These are phyloP conservation scores for Cyclargus thomasi DNA, from an alignment of 1,140 invertebrate genomes.

Conservation along the genomic window DNA sequence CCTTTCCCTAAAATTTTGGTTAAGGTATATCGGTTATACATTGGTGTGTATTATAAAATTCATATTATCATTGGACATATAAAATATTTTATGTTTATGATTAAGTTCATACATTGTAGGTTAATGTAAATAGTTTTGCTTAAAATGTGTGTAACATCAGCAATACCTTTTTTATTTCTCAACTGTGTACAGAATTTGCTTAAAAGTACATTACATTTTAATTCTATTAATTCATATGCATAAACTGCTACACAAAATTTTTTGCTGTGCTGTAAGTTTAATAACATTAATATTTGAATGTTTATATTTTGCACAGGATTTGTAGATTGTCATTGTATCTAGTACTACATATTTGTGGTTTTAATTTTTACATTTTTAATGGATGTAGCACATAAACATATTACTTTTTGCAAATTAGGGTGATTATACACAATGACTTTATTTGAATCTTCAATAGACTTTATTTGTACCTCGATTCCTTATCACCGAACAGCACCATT, in stretches of 20 bases:
- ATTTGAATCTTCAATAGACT: slow-evolving; percentile 12
- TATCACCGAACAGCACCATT: not conserved
- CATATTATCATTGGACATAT: slow-evolving; percentile 16
- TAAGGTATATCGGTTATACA: slow-evolving; percentile 3
- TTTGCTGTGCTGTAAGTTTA: not conserved
- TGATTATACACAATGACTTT: not conserved
- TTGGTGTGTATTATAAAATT: slow-evolving; percentile 24
- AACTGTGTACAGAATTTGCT: slow-evolving; percentile 6
- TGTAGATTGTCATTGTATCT: slow-evolving; percentile 9
- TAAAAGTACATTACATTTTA: not conserved
- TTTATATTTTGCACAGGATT: slow-evolving; percentile 4
- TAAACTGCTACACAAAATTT: not conserved
- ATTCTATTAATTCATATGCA: not conserved
- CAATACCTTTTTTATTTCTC: slow-evolving; percentile 23
- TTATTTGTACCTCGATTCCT: not conserved
- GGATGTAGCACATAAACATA: not conserved
- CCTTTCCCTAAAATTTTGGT: slow-evolving; percentile 8
- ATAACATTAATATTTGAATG: not conserved
- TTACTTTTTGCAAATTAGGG: not conserved
- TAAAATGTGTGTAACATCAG: slow-evolving; percentile 33
- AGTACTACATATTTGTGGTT: slow-evolving; percentile 5
- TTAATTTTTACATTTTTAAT: not conserved
- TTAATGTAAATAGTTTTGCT: slow-evolving; percentile 70
- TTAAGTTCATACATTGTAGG: slow-evolving; percentile 48
- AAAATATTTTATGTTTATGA: slow-evolving; percentile 40